Conservation (phyloP, 1,140 invertebrate genomes). For the Ladona fulva region DNA sequence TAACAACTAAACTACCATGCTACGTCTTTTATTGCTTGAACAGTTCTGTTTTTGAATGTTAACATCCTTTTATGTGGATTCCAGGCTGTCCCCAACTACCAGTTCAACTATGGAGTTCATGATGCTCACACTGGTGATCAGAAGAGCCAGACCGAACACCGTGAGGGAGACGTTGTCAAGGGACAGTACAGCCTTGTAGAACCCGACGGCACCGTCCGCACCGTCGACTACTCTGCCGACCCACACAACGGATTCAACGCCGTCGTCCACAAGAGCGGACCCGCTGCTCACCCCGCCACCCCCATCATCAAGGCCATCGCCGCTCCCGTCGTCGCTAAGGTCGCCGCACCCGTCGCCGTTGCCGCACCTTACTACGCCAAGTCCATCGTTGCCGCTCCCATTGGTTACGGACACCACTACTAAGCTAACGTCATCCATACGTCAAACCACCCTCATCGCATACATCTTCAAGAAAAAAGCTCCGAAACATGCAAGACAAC, state of each 20-base stretch:
- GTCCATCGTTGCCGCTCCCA: neutral
- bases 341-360: neutral
- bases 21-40: no score
- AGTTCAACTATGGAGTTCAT: neutral
- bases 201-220: neutral
- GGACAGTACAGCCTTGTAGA: neutral
- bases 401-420: neutral
- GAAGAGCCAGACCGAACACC: neutral
- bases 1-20: no score
- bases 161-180: neutral
- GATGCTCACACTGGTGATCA: neutral
- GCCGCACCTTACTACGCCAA: neutral
- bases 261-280: neutral
- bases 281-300: neutral
- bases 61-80: no score
- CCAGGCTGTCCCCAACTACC: neutral
- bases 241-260: slow-evolving; percentile 1
- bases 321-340: neutral
- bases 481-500: neutral
- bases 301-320: neutral
- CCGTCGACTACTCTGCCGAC: neutral
- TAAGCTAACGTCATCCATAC: neutral
- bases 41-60: no score
- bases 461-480: neutral
- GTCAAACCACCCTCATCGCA: neutral